Evolutionary conservation across 2,888 invertebrate genomes (phyloP), one percentile per base, ranked within the genome.

Genomic region (Phlogophora meticulosa): DNA sequence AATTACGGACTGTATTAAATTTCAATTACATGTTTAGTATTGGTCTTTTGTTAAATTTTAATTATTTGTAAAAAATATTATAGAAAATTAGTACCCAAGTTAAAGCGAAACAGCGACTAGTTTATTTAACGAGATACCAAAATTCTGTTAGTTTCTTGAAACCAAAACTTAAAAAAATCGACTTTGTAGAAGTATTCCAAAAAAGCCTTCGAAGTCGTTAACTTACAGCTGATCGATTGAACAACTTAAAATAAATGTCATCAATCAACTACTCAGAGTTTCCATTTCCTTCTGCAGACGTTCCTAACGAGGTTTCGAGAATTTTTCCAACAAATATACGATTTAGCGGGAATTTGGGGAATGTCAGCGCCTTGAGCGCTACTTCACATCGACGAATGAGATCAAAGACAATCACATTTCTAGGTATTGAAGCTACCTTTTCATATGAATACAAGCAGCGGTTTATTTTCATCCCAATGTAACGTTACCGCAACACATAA

Each of bases 221-320:
- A 34, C 13, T 36, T 61, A 52, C 60, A 61, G 45, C 63, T 77
- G 78, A 72, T 78, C 73, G 78, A 78, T 64, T 46, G 68, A 72
- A 67, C 81, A 72, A 66, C 61, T 78, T 81, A 63, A 78, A 78
- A 77, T 78, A 78, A 73, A 73, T 57, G 65, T 61, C 78, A 78
- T 78, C 78, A 81, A 81, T 78, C 78, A 78, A 81, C 53, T 58
- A 11, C 38, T 59, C 45, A 46, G 56, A 77, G 78, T 78, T 81
- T 64, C 78, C 69, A 78, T 78, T 78, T 78, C 78, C 78, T 76
- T 32, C 58, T 45, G 2, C 32, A 65, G 58, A 65, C 60, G 64
- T 52, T 34, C 32, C 24, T 79, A 80, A 76, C 72, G 65, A 76
- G 62, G 55, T 75, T 62, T 62, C 56, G 55, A 40, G 56, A 52